Conservation (phyloP, 2,888 invertebrate genomes). For the Drosophila histrio region DNA sequence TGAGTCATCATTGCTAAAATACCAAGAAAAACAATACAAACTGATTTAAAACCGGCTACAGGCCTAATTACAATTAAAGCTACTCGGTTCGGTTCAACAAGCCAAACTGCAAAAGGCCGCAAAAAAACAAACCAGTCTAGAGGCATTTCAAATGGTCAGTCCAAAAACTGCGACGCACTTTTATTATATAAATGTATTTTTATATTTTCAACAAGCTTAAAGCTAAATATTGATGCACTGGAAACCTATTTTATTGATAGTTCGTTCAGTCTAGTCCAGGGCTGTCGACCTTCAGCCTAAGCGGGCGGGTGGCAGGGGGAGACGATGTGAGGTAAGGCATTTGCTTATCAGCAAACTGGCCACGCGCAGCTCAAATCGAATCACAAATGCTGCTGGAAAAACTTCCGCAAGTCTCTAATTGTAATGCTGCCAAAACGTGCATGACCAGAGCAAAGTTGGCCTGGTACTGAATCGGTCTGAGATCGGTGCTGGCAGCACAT, state of each 20-base stretch:
- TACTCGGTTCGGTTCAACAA: constrained; percentile 27
- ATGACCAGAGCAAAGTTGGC: neutral
- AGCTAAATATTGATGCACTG: constrained; percentile 11
- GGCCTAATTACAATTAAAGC: constrained; percentile 51
- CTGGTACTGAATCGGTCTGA: neutral
- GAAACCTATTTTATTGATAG: constrained; percentile 18
- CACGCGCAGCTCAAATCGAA: constrained; percentile 35
- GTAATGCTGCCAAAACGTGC: constrained; percentile 22
- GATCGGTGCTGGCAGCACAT: constrained; percentile 2
- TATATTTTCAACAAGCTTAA: neutral
- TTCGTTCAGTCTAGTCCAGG: constrained; percentile 15
- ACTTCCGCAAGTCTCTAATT: constrained; percentile 43
- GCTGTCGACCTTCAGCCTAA: constrained; percentile 35
- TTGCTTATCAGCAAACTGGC: constrained; percentile 36
- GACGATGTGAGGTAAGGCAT: neutral
- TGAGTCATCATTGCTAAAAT: constrained; percentile 4
- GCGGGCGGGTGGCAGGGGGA: neutral
- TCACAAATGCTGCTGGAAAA: constrained; percentile 6
- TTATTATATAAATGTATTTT: constrained; percentile 8
- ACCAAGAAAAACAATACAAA: constrained; percentile 11
- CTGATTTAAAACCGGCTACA: constrained; percentile 55
- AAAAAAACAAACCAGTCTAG: constrained; percentile 52
- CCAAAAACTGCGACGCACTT: constrained; percentile 62
- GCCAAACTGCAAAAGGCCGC: constrained; percentile 10
- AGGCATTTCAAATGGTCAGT: constrained; percentile 18